phyloP scores from a whole-genome alignment of 2,797 vertebrate species.

The Buphagus erythrorhynchus region DNA sequence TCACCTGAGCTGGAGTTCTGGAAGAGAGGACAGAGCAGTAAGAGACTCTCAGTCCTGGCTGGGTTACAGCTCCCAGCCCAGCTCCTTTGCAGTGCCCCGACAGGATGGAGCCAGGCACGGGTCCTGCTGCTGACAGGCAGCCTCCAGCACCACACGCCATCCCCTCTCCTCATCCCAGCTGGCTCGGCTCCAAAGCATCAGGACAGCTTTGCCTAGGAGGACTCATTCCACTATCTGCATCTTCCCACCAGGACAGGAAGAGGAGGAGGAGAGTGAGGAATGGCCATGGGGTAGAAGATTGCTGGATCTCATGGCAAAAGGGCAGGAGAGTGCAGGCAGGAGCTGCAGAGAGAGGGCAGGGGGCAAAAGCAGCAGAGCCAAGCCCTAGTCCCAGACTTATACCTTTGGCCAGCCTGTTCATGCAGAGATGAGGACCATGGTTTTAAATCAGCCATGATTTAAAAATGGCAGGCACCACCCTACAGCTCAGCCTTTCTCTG shows the following conservation, averaged over 20 bases:
- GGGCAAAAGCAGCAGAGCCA: background rate
- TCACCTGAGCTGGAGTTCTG: background rate
- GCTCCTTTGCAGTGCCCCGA: background rate
- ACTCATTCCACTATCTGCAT: background rate
- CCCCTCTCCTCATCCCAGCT: background rate
- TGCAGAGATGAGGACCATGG: background rate
- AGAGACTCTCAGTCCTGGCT: background rate
- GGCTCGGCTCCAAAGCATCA: background rate
- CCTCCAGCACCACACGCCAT: background rate
- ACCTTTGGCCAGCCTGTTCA: background rate
- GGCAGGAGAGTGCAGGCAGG: background rate
- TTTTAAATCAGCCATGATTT: background rate
- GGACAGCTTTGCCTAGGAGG: background rate
- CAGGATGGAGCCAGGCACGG: background rate
- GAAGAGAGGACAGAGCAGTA: background rate
- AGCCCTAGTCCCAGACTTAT: background rate
- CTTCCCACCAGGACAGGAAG: background rate
- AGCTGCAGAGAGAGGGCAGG: background rate
- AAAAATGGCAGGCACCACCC: background rate
- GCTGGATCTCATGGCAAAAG: background rate
- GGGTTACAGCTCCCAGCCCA: background rate
- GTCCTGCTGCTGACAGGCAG: background rate
- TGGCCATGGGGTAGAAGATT: fast-evolving
- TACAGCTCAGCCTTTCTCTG: background rate
- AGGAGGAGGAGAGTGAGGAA: background rate